Conservation (phyloP, 2,888 invertebrate species). For the Agrochola macilenta region DNA sequence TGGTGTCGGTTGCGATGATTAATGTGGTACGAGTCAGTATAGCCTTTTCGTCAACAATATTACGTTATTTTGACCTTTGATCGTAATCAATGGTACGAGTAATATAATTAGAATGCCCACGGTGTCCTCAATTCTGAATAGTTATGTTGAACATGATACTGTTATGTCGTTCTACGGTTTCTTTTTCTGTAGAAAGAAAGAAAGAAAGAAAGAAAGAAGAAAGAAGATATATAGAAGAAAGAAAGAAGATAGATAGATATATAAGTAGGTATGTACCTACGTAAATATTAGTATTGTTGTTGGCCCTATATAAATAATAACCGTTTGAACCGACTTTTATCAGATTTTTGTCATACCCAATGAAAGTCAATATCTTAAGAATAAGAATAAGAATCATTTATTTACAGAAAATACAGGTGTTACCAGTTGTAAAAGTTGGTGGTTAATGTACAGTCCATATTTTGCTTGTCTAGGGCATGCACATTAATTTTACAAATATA, state of each 20-base stretch:
- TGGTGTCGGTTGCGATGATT: neutral
- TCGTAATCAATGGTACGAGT: neutral
- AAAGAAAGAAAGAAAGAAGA: too few relatives aligned
- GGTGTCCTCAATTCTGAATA: neutral
- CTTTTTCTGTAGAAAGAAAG: too few relatives aligned
- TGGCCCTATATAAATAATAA: neutral
- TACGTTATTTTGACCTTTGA: constrained; percentile 6
- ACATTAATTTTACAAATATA: too few relatives aligned
- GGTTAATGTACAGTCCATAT: too few relatives aligned
- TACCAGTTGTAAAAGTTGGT: too few relatives aligned
- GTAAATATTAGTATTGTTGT: neutral
- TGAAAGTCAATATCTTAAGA: neutral
- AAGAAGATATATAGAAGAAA: too few relatives aligned
- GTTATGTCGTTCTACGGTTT: neutral
- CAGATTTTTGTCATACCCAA: neutral
- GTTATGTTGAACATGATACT: constrained; percentile 14
- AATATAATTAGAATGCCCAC: neutral
- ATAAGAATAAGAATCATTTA: too few relatives aligned
- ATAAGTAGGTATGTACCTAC: neutral
- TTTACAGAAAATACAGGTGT: too few relatives aligned
- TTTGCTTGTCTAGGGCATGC: too few relatives aligned
- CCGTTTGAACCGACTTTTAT: neutral
- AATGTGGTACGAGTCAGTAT: neutral
- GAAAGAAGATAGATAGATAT: too few relatives aligned
- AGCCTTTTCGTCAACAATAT: neutral